These are phyloP conservation scores for Lottia scabra DNA, from an alignment of 2,888 invertebrate genomes.

Conservation along the genomic window DNA sequence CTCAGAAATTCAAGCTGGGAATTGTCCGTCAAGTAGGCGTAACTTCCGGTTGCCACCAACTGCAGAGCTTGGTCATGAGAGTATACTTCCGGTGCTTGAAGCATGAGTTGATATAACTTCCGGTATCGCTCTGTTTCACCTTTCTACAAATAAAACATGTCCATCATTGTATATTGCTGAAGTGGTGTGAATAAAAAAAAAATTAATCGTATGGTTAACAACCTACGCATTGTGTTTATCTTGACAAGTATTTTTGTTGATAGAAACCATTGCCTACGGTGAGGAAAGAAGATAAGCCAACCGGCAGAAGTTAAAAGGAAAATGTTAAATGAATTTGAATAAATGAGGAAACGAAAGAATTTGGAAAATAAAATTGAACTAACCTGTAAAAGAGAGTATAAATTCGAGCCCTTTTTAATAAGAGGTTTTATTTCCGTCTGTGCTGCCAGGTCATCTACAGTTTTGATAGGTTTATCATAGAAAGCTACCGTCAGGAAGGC, in stretches of 20 bases:
- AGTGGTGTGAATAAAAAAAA: no score
- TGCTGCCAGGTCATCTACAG: constrained; percentile 35
- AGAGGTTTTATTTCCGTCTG: constrained; percentile 34
- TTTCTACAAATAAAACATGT: constrained; percentile 16
- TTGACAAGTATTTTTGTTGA: no score
- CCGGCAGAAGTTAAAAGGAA: no score
- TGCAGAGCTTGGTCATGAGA: constrained; percentile 18
- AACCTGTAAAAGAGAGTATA: constrained; percentile 35
- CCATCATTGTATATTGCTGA: no score
- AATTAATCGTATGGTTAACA: no score
- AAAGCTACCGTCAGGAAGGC: constrained; percentile 41
- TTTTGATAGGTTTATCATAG: constrained; percentile 34
- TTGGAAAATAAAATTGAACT: no score
- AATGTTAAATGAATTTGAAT: no score
- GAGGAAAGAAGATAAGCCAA: no score
- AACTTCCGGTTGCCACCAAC: constrained; percentile 21
- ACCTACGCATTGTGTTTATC: no score
- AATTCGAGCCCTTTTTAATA: constrained; percentile 38
- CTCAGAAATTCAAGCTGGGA: constrained; percentile 25
- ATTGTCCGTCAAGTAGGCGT: constrained; percentile 26
- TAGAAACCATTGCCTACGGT: no score
- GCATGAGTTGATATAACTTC: constrained; percentile 20
- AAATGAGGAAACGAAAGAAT: no score
- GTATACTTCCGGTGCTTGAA: constrained; percentile 16
- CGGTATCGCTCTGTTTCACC: constrained; percentile 18